Base-by-base conservation (phyloP, 2,113 vertebrate species). In the Procapra przewalskii region DNA sequence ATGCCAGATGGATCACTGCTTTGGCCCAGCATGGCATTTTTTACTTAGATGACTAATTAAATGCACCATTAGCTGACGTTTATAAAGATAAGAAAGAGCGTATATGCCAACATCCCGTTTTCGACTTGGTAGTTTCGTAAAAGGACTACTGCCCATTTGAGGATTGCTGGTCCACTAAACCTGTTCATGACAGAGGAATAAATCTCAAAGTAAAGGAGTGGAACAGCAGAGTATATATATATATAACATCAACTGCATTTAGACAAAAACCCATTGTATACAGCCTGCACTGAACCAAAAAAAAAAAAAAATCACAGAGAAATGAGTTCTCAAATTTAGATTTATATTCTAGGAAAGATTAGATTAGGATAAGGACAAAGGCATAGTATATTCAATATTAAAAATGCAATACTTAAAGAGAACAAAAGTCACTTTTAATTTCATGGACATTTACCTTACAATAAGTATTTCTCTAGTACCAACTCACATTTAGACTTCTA, bases 291-390 rank as follows among this genome's bases (percentile, higher is more conserved):
- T 84, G 50, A 25, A 95, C 55, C 48, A 40, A 59, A 89, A 91
- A 85, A 17, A 77, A 95, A 91, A 36, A 97, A 97, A 96, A 94
- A 21, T 62, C 40, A 89, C 5, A 60, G 52, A 92, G 29, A 89
- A 95, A 82, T 88, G 11, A 95, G 48, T 88, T 94, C 80, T 96
- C 62, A 94, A 82, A 88, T 94, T 81, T 91, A 97, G 94, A 96
- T 48, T 54, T 90, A 91, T 85, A 75, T 59, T 12, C n/a, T 90
- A 95, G 52, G 55, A 96, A 83, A 93, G 60, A 97, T 91, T 21
- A 71, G 50, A 60, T 62, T 23, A 21, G 6, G 29, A 17, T 25
- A 81, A 96, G 64, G 48, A 96, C 88, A 95, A 92, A 88, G 79
- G 54, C 75, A 94, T 2, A 97, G 29, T 88, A 88, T 60, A 77